phyloP scores from a whole-genome alignment of 2,888 invertebrate species.

The Tethea ocularis region DNA sequence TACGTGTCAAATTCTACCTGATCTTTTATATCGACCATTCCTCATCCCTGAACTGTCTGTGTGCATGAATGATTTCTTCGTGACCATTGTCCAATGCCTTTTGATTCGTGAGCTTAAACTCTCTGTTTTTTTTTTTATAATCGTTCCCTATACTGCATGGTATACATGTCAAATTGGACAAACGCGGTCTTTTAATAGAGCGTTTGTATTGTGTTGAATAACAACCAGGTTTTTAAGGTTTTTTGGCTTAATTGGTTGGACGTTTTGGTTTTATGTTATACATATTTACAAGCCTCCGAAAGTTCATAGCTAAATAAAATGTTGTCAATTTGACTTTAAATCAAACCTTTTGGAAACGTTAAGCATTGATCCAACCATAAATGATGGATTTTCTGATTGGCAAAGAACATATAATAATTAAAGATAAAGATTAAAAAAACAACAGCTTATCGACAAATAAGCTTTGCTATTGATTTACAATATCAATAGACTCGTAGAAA shows the following conservation, averaged over 20 bases:
- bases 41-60: constrained; percentile 56
- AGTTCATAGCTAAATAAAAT: not conserved
- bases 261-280: constrained; percentile 26
- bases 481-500: not conserved
- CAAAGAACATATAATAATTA: not conserved
- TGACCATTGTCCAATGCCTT: constrained; percentile 82
- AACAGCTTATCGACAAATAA: not conserved
- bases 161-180: constrained; percentile 62
- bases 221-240: constrained; percentile 52
- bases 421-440: too few species aligned
- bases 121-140: constrained; percentile 56
- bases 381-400: not conserved
- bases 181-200: constrained; percentile 57
- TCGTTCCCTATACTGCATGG: constrained; percentile 50
- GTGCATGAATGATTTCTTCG: constrained; percentile 61
- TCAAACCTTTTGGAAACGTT: not conserved
- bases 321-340: not conserved
- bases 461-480: not conserved
- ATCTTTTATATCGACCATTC: constrained; percentile 65
- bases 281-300: not conserved
- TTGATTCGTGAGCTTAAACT: constrained; percentile 68
- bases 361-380: too few species aligned
- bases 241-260: constrained; percentile 41
- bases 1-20: constrained; percentile 75
- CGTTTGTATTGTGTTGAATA: constrained; percentile 52